Evolutionary conservation across 2,797 vertebrate genomes (phyloP), one percentile per base, ranked within the genome.

Genomic region (Pyrocephalus nanus): DNA sequence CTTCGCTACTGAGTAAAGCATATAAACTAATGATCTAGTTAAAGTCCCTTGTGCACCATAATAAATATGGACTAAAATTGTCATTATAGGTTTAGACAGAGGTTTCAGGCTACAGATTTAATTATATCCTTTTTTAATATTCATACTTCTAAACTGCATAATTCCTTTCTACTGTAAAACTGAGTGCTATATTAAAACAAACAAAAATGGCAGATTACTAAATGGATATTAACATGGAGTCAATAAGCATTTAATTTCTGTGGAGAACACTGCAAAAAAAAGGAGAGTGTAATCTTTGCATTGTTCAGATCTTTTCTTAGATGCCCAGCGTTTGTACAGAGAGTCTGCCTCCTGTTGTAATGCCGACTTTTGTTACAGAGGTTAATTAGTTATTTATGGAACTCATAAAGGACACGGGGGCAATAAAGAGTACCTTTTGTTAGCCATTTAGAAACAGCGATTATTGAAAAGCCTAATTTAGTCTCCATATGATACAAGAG

Each of bases 101-200:
- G 97, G 98, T 98, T 98, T 98, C 98, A 98, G 98, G 98, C 98
- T 98, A 98, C 97, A 97, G 98, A 98, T 98, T 98, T 98, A 98
- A 98, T 98, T 98, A 98, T 98, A 98, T 97, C 98, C 97, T 98
- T 98, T 98, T 98, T 98, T 98, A 98, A 98, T 98, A 98, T 98
- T 98, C 98, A 98, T 98, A 98, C 97, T 98, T 98, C 97, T 97
- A 98, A 98, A 98, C 98, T 97, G 97, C 97, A 98, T 98, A 98
- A 98, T 98, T 98, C 97, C 96, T 97, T 97, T 97, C 97, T 97
- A 98, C 98, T 97, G 96, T 98, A 98, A 98, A 97, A 97, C 94
- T 96, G 97, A 97, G 85, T 93, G 97, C 96, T 97, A 96, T 97
- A 98, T 98, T 98, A 98, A 98, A 98, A 98, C 97, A 98, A 98